Evolutionary conservation across 2,797 vertebrate species (phyloP), one percentile per base, ranked within the genome.

Genomic region (Coendou prehensilis): DNA sequence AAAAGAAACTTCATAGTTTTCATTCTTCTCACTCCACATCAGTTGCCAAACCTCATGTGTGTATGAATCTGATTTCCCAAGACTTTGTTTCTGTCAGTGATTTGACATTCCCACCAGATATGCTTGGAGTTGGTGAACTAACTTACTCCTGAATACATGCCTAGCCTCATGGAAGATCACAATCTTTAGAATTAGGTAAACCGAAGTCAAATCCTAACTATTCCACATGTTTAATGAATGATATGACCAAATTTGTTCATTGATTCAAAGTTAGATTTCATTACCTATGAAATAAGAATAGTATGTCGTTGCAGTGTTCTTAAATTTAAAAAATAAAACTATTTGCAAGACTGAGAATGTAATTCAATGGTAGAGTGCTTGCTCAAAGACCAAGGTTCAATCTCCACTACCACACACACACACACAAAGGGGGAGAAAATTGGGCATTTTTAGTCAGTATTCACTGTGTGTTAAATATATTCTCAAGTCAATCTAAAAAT

Each of bases 241-340:
- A 82, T 50, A 9, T 76, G 45, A 45, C 2, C 13, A 86, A 82
- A 20, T 71, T 78, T 95, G 9, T 83, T 92, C 5, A 78, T 59
- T 54, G n/a, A 41, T 82, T 50, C 78, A 87, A 87, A 95, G 45
- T 23, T 92, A 80, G 30, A 57, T 71, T 80, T 86, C 3, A 47
- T 83, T 33, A 88, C 52, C n/a, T 92, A 56, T 57, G 75, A 87
- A 81, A 88, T 64, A 18, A 41, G 0, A 78, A 41, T 64, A 56
- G 64, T n/a, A 85, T n/a, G 69, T 85, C 50, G 33, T 20, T 76
- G 82, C 54, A 64, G 2, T 63, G 20, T 76, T 83, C 13, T 82
- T 87, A 67, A 95, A 81, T 82, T 95, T 23, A 67, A 84, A 28
- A 47, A 14, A 52, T 71, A 64, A 75, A 93, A 71, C 71, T 17